Conservation (phyloP, 2,888 invertebrate genomes). For the Epirrhoe tristata region DNA sequence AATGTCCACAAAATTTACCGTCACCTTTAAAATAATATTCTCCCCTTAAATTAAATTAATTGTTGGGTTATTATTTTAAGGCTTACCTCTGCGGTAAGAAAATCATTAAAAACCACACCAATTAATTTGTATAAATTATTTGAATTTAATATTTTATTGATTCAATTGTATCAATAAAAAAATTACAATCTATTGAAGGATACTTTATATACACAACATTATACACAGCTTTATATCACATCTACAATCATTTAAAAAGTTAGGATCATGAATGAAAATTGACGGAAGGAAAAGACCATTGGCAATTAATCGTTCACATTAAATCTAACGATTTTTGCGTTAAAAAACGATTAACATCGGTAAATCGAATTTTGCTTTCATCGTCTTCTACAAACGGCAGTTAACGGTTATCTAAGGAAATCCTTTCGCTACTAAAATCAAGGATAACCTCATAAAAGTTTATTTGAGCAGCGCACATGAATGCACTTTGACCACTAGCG, state of each 20-base stretch:
- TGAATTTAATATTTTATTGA: neutral
- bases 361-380: too few species aligned
- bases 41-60: conserved; percentile 21
- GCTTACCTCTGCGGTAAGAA: neutral
- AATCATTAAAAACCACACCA: neutral
- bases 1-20: conserved; percentile 35
- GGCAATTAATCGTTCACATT: too few species aligned
- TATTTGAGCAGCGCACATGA: conserved; percentile 61
- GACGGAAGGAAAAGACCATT: too few species aligned
- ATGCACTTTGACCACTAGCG: conserved; percentile 53
- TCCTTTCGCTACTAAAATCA: conserved; percentile 22
- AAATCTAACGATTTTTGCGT: too few species aligned
- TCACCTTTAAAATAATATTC: conserved; percentile 25
- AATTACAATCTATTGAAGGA: too few species aligned
- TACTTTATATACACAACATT: too few species aligned
- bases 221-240: too few species aligned
- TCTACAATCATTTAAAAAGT: neutral
- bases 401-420: neutral
- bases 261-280: neutral
- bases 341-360: too few species aligned
- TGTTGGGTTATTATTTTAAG: conserved; percentile 8
- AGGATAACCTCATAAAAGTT: conserved; percentile 49
- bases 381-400: too few species aligned
- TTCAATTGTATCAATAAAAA: too few species aligned
- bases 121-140: neutral